phyloP scores from a whole-genome alignment of 2,797 vertebrate genomes.

The Novumbra hubbsi region DNA sequence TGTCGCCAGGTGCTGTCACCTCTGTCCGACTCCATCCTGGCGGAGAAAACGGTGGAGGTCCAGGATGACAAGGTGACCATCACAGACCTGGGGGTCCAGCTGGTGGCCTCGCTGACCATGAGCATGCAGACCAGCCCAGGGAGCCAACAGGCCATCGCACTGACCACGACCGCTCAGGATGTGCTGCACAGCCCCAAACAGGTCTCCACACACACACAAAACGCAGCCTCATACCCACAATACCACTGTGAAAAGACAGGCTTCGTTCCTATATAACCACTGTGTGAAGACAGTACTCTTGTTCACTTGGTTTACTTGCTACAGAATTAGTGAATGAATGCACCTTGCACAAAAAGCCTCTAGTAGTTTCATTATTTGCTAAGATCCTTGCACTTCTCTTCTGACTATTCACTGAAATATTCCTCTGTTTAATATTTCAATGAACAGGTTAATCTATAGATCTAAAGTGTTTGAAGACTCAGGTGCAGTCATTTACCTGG shows the following conservation, averaged over 20 bases:
- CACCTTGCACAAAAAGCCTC: not conserved
- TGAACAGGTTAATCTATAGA: not conserved
- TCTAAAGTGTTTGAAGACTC: not conserved
- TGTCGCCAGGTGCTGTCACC: constrained; percentile 87
- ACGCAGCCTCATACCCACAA: not conserved
- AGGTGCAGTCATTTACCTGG: not conserved
- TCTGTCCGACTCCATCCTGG: constrained; percentile 93
- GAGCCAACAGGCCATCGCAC: constrained; percentile 80
- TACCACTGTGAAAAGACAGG: too few relatives aligned
- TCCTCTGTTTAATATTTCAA: not conserved
- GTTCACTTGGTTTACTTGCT: not conserved
- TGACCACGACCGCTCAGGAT: constrained; percentile 82
- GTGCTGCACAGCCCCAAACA: constrained; percentile 84
- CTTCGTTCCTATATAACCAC: too few relatives aligned
- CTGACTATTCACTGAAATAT: not conserved
- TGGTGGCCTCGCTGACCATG: constrained; percentile 85
- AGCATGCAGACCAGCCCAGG: constrained; percentile 79
- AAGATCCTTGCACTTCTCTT: not conserved
- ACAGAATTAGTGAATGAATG: not conserved
- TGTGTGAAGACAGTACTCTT: not conserved
- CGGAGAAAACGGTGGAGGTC: constrained; percentile 93
- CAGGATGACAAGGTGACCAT: constrained; percentile 93
- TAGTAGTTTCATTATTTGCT: not conserved
- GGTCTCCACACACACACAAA: constrained; percentile 63
- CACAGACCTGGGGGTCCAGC: constrained; percentile 86